A percentile compares a stretch with the other conserved stretches of the same genome.
These are phyloP conservation scores for Euleptes europaea DNA, from an alignment of 2,113 vertebrate species.

Conservation along the genomic window DNA sequence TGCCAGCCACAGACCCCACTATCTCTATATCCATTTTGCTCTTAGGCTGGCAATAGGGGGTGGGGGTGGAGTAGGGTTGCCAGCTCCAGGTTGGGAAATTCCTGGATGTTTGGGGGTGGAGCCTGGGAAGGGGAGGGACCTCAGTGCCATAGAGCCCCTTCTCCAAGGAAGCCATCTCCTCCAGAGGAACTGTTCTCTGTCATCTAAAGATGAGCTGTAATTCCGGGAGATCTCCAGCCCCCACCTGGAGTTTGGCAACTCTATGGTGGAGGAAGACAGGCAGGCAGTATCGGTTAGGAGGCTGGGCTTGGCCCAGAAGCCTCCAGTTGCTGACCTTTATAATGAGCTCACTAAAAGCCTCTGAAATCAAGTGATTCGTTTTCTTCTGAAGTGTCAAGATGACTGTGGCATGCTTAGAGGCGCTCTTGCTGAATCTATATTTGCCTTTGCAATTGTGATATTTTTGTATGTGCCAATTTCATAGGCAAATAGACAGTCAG, in stretches of 20 bases:
- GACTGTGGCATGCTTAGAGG: not conserved
- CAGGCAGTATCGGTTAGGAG: not conserved
- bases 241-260: too few species aligned
- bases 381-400: not conserved
- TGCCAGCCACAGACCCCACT: too few species aligned
- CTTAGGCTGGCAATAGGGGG: not conserved
- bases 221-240: too few species aligned
- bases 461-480: not conserved
- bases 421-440: not conserved
- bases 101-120: too few species aligned
- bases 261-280: too few species aligned
- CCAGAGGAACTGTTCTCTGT: too few species aligned
- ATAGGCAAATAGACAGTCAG: not conserved
- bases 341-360: not conserved
- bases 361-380: not conserved
- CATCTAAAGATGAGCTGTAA: too few species aligned
- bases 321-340: not conserved
- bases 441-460: not conserved
- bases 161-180: too few species aligned
- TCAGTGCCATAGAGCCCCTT: too few species aligned
- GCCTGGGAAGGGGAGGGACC: too few species aligned
- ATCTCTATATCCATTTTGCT: not conserved
- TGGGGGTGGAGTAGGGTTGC: too few species aligned
- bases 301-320: not conserved
- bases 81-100: too few species aligned